phyloP scores from a whole-genome alignment of 2,888 invertebrate species.

The Drosophila meridiana region DNA sequence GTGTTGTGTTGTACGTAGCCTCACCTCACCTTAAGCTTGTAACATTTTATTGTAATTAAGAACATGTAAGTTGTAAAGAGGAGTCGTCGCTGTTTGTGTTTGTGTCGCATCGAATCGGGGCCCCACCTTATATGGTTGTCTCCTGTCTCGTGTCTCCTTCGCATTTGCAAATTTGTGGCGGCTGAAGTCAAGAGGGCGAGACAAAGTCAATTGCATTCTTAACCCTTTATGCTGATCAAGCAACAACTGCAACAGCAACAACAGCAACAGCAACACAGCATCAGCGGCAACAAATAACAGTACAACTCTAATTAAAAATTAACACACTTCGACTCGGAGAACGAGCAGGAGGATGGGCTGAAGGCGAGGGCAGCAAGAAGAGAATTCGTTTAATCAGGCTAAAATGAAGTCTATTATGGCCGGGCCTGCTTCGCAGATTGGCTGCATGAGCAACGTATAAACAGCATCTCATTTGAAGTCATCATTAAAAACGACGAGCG shows the following conservation, averaged over 20 bases:
- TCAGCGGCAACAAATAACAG: constrained; percentile 73
- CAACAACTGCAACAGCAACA: constrained; percentile 28
- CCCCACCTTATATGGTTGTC: constrained; percentile 73
- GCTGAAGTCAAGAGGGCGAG: constrained; percentile 75
- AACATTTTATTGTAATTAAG: constrained; percentile 77
- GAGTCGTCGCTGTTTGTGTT: constrained; percentile 56
- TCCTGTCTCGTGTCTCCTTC: constrained; percentile 55
- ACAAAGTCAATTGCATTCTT: constrained; percentile 79
- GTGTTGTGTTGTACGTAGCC: constrained; percentile 49
- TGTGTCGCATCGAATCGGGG: constrained; percentile 32
- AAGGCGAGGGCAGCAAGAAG: constrained; percentile 18
- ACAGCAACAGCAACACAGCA: constrained; percentile 18
- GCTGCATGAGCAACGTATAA: constrained; percentile 52
- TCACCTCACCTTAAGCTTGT: constrained; percentile 75
- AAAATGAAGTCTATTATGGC: constrained; percentile 79
- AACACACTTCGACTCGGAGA: constrained; percentile 59
- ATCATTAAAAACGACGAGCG: constrained; percentile 76
- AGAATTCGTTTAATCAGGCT: constrained; percentile 72
- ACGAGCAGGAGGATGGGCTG: constrained; percentile 17
- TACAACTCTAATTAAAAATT: constrained; percentile 79
- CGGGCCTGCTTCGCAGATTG: constrained; percentile 60
- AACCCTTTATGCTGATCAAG: constrained; percentile 72
- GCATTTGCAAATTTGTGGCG: constrained; percentile 76
- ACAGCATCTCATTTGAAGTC: constrained; percentile 79
- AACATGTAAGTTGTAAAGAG: constrained; percentile 78